phyloP scores from a whole-genome alignment of 1,140 invertebrate genomes.

The Sitophilus oryzae region DNA sequence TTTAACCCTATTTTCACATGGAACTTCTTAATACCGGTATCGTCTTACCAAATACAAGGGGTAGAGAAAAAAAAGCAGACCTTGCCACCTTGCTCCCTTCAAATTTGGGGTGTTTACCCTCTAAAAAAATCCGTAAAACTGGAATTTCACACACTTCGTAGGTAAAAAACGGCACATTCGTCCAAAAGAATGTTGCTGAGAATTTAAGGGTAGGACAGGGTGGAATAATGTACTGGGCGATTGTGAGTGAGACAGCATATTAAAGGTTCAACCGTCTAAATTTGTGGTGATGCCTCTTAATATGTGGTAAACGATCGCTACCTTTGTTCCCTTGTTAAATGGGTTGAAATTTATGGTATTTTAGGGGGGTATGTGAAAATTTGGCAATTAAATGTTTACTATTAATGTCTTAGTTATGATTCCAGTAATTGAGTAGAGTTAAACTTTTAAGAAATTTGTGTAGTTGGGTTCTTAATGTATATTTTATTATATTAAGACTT shows the following conservation, averaged over 20 bases:
- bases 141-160: slow-evolving; percentile 14
- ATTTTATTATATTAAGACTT: too few relatives aligned
- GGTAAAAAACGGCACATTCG: background rate
- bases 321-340: background rate
- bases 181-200: background rate
- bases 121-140: slow-evolving; percentile 7
- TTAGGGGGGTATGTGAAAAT: too few relatives aligned
- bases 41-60: slow-evolving; percentile 14
- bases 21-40: slow-evolving; percentile 22
- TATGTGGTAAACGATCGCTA: slow-evolving; percentile 23
- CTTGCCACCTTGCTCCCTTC: background rate
- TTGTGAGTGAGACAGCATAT: background rate
- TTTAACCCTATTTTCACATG: slow-evolving; percentile 26
- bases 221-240: too few relatives aligned
- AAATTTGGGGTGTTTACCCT: slow-evolving; percentile 16
- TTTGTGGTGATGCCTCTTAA: slow-evolving; percentile 22
- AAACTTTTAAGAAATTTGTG: too few relatives aligned
- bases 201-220: too few relatives aligned
- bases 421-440: too few relatives aligned
- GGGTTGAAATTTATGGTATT: background rate
- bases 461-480: too few relatives aligned
- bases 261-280: slow-evolving; percentile 1
- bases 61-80: background rate
- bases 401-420: too few relatives aligned
- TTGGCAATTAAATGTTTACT: too few relatives aligned